Conservation (phyloP, 2,797 vertebrate genomes). For the Peromyscus attwateri region DNA sequence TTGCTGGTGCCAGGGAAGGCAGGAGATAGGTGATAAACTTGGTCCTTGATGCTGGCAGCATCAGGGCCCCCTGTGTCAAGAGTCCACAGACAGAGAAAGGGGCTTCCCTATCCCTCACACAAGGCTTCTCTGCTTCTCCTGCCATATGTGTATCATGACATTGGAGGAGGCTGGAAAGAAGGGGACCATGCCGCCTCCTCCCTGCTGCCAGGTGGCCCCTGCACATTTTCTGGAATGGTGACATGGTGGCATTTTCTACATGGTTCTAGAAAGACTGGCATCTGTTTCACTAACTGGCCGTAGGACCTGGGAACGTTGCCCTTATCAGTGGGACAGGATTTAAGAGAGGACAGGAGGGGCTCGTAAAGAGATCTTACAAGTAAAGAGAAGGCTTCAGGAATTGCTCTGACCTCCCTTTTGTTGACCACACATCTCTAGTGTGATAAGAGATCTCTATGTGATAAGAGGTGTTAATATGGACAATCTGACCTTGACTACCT, state of each 20-base stretch:
- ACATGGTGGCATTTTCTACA: neutral
- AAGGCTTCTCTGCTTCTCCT: neutral
- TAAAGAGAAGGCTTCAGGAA: neutral
- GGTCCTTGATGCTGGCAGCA: neutral
- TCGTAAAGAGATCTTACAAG: neutral
- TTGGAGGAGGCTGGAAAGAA: neutral
- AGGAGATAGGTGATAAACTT: neutral
- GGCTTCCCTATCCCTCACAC: neutral
- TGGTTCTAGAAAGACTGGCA: neutral
- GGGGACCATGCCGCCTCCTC: neutral
- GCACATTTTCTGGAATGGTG: neutral
- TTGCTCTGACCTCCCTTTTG: neutral
- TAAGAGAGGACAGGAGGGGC: neutral
- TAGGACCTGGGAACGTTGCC: neutral
- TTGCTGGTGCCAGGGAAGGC: neutral
- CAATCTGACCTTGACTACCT: neutral
- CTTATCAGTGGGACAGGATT: neutral
- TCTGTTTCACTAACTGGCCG: neutral
- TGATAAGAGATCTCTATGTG: neutral
- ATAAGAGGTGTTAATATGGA: constrained; percentile 31
- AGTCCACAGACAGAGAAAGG: neutral
- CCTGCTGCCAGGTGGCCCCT: neutral
- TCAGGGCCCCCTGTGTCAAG: neutral
- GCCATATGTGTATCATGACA: neutral
- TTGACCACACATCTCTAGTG: neutral